Base-by-base conservation (phyloP, 2,888 invertebrate genomes). In the Pegoplata infirma region DNA sequence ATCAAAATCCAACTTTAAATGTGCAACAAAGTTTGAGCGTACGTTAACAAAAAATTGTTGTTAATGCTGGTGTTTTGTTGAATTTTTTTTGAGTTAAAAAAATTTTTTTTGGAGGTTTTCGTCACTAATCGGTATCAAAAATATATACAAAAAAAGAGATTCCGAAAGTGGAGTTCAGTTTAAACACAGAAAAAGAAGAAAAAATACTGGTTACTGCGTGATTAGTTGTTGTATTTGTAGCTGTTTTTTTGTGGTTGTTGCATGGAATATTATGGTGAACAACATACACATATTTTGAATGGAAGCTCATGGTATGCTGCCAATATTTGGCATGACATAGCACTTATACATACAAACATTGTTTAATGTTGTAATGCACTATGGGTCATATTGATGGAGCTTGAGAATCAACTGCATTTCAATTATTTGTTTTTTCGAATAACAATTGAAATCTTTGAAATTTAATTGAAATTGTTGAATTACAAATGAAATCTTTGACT, bases 251-350 rank as follows among this genome's bases (percentile, higher is more conserved):
- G 19, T 56, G 7, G 17, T 46, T 36, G 21, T 23, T 44, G 56
- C 64, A 75, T 49, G 47, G 56, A 61, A 72, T n/a, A n/a, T n/a
- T n/a, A n/a, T 63, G 51, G 47, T 67, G 40, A 49, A 56, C 28
- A n/a, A n/a, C n/a, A n/a, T n/a, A n/a, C n/a, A 63, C 23, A 71
- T 55, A 71, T 36, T 80, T 77, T 80, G 80, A 80, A 72, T 76
- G 80, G 76, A 72, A 75, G 68, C 80, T 72, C 76, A 71, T 78
- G 80, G 80, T 75, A 77, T 81, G 74, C 74, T 73, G 77, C 69
- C 81, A 80, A 81, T 80, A 80, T 80, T 81, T 81, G 80, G 81
- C 79, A 76, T 64, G 46, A 56, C 67, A 61, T 63, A 66, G 72
- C 73, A 75, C 64, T 64, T 76, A 66, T 75, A 72, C 58, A 67